phyloP scores from a whole-genome alignment of 1,140 invertebrate genomes.

The Zaprionus gabonicus region DNA sequence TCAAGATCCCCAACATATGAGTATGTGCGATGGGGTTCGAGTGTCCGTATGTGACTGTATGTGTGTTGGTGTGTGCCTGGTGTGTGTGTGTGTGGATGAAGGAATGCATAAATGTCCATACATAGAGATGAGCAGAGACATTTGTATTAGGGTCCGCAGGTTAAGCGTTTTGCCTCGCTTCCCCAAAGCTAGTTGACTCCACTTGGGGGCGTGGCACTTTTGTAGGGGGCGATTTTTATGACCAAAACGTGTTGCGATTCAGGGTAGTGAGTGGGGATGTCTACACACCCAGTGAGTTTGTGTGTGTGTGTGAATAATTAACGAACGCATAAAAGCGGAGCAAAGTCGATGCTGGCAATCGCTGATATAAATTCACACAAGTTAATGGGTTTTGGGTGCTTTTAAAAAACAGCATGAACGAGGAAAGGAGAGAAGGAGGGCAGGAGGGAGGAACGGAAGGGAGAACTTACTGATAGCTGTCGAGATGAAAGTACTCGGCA shows the following conservation, averaged over 20 bases:
- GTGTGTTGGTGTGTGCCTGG: neutral
- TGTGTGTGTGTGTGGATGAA: slow-evolving; percentile 7
- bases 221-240: slow-evolving; percentile 71
- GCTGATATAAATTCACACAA: slow-evolving; percentile 80
- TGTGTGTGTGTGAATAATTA: slow-evolving; percentile 78
- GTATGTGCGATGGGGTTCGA: slow-evolving; percentile 2
- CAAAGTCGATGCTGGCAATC: slow-evolving; percentile 58
- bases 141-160: slow-evolving; percentile 53
- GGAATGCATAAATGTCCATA: slow-evolving; percentile 67
- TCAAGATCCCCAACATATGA: slow-evolving; percentile 69
- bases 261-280: slow-evolving; percentile 12
- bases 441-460: neutral
- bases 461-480: slow-evolving; percentile 20
- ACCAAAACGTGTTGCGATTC: slow-evolving; percentile 67
- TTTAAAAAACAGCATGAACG: slow-evolving; percentile 58
- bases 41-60: neutral
- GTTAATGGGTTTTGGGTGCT: slow-evolving; percentile 76
- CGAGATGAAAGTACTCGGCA: slow-evolving; percentile 17
- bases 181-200: slow-evolving; percentile 59
- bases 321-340: slow-evolving; percentile 75
- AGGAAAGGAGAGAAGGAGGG: neutral
- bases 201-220: slow-evolving; percentile 64
- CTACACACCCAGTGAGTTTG: slow-evolving; percentile 32
- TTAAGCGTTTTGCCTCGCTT: slow-evolving; percentile 54
- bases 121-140: slow-evolving; percentile 54